A percentile compares a stretch with the other conserved stretches of the same genome.
Conservation (phyloP, 2,888 invertebrate species). For the Microplitis deprimator region DNA sequence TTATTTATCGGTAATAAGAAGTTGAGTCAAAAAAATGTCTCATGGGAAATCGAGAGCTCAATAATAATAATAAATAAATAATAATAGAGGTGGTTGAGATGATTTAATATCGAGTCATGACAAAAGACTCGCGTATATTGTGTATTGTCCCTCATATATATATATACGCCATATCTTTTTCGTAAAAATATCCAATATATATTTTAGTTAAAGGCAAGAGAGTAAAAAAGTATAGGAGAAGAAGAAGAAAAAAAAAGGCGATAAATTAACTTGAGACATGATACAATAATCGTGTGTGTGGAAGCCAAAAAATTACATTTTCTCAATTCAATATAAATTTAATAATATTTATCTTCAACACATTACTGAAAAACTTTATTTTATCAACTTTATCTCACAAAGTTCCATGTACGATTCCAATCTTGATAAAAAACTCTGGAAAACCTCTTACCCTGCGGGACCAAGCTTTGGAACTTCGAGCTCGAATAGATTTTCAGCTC, state of each 20-base stretch:
- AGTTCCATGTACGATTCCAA: too few species aligned
- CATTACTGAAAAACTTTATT: not conserved
- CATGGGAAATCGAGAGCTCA: not conserved
- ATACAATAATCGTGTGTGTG: not conserved
- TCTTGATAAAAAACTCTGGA: too few species aligned
- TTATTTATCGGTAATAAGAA: not conserved
- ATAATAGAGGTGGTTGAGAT: conserved; percentile 1
- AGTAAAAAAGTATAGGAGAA: not conserved
- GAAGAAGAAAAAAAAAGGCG: not conserved
- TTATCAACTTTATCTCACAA: too few species aligned
- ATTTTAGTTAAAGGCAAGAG: not conserved
- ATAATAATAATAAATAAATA: not conserved
- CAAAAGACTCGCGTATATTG: not conserved
- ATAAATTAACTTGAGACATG: conserved; percentile 12
- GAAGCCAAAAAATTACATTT: conserved; percentile 18
- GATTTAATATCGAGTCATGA: conserved; percentile 1
- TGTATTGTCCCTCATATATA: not conserved
- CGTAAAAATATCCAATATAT: not conserved
- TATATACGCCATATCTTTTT: not conserved
- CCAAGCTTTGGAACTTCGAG: too few species aligned
- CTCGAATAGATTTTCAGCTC: too few species aligned
- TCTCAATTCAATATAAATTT: not conserved
- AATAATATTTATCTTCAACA: not conserved
- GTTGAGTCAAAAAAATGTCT: not conserved
- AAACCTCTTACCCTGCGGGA: too few species aligned